Conservation (phyloP, 1,140 invertebrate species). For the Drosophila nannoptera region DNA sequence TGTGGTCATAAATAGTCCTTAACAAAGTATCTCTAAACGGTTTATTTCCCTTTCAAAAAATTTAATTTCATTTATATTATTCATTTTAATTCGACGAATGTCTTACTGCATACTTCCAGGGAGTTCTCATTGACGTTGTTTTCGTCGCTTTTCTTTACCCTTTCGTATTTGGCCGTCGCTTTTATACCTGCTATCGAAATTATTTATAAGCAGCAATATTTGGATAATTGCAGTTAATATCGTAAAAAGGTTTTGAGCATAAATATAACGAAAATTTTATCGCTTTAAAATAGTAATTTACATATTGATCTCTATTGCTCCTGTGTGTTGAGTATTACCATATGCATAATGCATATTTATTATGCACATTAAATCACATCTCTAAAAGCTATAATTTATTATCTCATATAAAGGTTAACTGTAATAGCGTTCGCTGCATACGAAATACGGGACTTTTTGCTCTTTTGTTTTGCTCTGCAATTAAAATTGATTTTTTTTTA, state of each 20-base stretch:
- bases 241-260: too few relatives aligned
- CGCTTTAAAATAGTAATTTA: not conserved
- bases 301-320: not conserved
- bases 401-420: not conserved
- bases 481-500: slow-evolving; percentile 65
- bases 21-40: not conserved
- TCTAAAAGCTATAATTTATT: not conserved
- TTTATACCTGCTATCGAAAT: too few relatives aligned
- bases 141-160: not conserved
- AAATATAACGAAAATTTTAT: not conserved
- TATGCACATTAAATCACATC: not conserved
- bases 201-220: too few relatives aligned
- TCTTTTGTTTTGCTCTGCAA: slow-evolving; percentile 52
- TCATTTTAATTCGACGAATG: not conserved
- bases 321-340: not conserved
- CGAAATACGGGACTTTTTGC: slow-evolving; percentile 15
- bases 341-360: not conserved
- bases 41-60: not conserved
- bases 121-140: not conserved
- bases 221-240: too few relatives aligned
- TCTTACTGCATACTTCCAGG: slow-evolving; percentile 31
- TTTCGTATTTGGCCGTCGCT: not conserved
- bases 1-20: too few relatives aligned
- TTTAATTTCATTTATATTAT: too few relatives aligned
- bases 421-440: slow-evolving; percentile 17